phyloP scores from a whole-genome alignment of 2,113 vertebrate genomes.

The Oostethus manadensis region DNA sequence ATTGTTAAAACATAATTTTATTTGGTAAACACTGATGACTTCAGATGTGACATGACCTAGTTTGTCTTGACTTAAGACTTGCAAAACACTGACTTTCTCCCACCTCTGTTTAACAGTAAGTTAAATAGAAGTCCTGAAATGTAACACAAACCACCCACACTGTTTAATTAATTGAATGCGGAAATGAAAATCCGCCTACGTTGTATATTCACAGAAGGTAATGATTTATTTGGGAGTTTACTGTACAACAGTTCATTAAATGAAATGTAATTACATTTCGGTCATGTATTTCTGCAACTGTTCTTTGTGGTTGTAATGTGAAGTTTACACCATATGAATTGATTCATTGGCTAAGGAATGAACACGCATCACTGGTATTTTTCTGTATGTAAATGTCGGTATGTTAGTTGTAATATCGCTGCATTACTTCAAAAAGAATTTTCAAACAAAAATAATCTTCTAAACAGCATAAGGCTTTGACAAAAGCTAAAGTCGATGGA shows the following conservation, averaged over 20 bases:
- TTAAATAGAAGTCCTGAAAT: neutral
- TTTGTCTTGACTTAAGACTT: no score
- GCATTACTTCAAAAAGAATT: conserved; percentile 13
- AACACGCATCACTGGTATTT: conserved; percentile 47
- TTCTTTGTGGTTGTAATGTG: neutral
- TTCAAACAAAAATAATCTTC: conserved; percentile 50
- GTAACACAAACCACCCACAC: neutral
- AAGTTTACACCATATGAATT: neutral
- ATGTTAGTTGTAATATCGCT: conserved; percentile 45
- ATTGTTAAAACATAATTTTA: no score
- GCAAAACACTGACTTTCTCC: no score
- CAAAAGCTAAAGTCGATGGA: conserved; percentile 75
- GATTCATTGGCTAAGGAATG: conserved; percentile 7
- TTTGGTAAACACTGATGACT: no score
- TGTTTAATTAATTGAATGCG: neutral
- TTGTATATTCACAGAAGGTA: neutral
- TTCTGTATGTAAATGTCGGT: conserved; percentile 57
- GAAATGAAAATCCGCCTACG: neutral
- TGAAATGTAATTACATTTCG: neutral
- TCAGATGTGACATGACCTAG: no score
- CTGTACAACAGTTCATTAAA: neutral
- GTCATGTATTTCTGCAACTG: conserved; percentile 1
- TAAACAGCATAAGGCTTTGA: conserved; percentile 80
- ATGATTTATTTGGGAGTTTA: neutral
- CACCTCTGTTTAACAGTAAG: no score